These are phyloP conservation scores for Melikaiella ostensackeni DNA, from an alignment of 2,888 invertebrate species.

Conservation along the genomic window DNA sequence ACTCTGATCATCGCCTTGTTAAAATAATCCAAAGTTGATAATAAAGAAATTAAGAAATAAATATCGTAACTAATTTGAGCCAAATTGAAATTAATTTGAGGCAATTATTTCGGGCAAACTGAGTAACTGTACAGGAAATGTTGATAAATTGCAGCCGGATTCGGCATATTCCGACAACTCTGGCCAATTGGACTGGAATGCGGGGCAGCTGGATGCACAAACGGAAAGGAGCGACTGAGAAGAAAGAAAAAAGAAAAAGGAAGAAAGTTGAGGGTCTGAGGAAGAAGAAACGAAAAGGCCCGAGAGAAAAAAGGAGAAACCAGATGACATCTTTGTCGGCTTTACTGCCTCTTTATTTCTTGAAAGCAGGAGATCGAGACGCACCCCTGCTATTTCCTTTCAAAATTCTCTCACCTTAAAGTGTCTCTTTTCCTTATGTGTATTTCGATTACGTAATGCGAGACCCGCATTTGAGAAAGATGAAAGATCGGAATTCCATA, in stretches of 20 bases:
- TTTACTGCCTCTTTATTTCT: slow-evolving; percentile 47
- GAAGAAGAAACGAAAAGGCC: slow-evolving; percentile 52
- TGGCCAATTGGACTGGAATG: slow-evolving; percentile 68
- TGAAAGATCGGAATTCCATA: slow-evolving; percentile 1
- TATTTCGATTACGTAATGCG: slow-evolving; percentile 18
- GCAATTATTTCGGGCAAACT: neutral
- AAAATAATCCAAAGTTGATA: too few relatives aligned
- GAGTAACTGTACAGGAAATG: neutral
- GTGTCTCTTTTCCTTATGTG: slow-evolving; percentile 27
- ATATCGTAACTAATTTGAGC: neutral
- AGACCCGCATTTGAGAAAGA: slow-evolving; percentile 20
- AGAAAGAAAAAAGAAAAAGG: slow-evolving; percentile 3
- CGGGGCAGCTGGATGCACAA: slow-evolving; percentile 57
- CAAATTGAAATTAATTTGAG: slow-evolving; percentile 14
- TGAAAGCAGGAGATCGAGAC: slow-evolving; percentile 12
- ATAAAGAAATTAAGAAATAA: too few relatives aligned
- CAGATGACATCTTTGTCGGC: slow-evolving; percentile 42
- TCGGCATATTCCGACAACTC: slow-evolving; percentile 64
- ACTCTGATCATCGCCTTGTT: too few relatives aligned
- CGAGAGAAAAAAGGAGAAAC: slow-evolving; percentile 52
- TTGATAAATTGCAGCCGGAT: slow-evolving; percentile 45
- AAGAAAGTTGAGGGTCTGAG: slow-evolving; percentile 29
- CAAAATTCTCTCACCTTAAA: slow-evolving; percentile 2
- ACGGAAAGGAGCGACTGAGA: slow-evolving; percentile 10
- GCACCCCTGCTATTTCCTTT: slow-evolving; percentile 40